These are phyloP conservation scores for Lepetodrilus schrolli DNA, from an alignment of 2,888 invertebrate genomes.

Conservation along the genomic window DNA sequence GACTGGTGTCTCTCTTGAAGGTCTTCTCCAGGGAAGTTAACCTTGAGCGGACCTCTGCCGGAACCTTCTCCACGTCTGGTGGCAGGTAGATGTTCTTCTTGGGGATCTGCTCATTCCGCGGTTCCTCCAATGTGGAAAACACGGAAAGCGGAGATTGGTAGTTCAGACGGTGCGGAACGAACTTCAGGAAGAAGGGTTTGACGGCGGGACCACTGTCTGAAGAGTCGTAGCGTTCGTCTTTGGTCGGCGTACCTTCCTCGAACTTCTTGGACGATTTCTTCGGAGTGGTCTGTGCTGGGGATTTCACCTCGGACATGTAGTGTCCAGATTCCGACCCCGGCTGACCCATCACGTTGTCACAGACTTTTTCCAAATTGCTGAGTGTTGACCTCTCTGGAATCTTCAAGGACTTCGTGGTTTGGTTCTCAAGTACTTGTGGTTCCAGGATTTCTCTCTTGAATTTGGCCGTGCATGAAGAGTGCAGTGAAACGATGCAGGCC, in stretches of 20 bases:
- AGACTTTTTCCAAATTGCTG: background rate
- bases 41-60: background rate
- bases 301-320: background rate
- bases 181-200: constrained; percentile 11
- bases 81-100: background rate
- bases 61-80: background rate
- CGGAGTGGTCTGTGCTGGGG: background rate
- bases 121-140: background rate
- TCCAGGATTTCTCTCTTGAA: constrained; percentile 14
- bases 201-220: background rate
- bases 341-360: background rate
- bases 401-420: background rate
- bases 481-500: background rate
- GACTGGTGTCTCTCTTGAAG: too few species aligned
- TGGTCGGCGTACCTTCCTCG: background rate
- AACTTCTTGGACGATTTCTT: background rate
- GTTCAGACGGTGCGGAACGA: background rate
- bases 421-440: background rate
- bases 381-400: background rate
- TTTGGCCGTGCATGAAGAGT: background rate
- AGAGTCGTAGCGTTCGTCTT: background rate
- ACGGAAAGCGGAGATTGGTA: background rate
- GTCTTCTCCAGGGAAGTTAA: background rate
- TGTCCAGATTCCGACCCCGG: background rate
- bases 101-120: background rate